Base-by-base conservation (phyloP, 2,113 vertebrate genomes). In the Meles meles region DNA sequence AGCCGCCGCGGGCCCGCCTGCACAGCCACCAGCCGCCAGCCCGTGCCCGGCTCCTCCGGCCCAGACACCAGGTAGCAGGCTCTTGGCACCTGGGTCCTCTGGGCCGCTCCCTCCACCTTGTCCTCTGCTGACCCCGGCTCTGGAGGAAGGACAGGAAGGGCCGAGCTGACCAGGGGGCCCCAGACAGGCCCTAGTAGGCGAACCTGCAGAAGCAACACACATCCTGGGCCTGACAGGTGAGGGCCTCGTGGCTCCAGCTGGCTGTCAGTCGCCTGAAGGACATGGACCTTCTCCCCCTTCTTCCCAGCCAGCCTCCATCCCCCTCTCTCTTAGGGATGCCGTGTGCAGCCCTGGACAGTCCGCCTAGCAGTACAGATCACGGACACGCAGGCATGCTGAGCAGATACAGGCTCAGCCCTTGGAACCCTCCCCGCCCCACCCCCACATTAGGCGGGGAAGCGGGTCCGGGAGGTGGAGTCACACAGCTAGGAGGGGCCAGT, bases 1-100 rank as follows among this genome's bases (percentile, higher is more conserved):
- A 99, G 98, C 97, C 99, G 99, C 95, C 99, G 99, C 21, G 99
- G 99, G 9, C 98, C 98, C 2, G 98, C 98, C 96, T 99, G 99
- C 72, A 99, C 96, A 1, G 98, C 99, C 99, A 98, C 99, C 99
- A 97, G 99, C 98, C 52, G 99, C 97, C 29, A 99, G 98, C 91
- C 99, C 71, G 52, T 98, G 98, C 18, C 98, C 63, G 94, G 99
- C 98, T 42, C 99, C 69, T 93, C 92, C 0, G 92, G 39, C 37
- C 97, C 97, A 0, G 71, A 85, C 98, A 97, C 96, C 21, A 98
- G 94, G 71, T 99, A 99, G 95, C 99, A 99, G 96, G 99, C 99
- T 34, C 94, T 96, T 0, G 98, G 98, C 23, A 96, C 79, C 77
- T 88, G 96, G 63, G 92, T n/a, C 44, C 14, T 86, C 74, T 55